These are phyloP conservation scores for Drosophila dives DNA, from an alignment of 2,888 invertebrate species.

Conservation along the genomic window DNA sequence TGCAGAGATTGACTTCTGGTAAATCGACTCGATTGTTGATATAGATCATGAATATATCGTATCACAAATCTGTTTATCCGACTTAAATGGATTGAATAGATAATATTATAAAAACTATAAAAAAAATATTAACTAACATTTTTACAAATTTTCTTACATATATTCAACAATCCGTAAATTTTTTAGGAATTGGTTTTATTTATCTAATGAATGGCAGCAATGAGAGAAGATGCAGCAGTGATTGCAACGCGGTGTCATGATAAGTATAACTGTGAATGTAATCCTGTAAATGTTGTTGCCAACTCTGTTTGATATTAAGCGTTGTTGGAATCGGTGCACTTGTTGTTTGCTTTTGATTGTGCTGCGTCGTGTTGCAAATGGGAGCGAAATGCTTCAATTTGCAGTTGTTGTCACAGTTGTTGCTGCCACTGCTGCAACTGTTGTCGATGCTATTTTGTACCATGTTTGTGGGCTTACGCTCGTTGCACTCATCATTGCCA, in stretches of 20 bases:
- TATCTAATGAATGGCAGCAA: not conserved
- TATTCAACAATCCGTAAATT: not conserved
- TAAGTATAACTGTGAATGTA: not conserved
- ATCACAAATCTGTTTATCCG: not conserved
- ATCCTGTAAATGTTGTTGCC: not conserved
- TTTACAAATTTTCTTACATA: not conserved
- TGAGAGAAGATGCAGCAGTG: not conserved
- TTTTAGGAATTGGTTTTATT: not conserved
- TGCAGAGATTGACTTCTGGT: not conserved
- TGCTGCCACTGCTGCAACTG: constrained; percentile 14
- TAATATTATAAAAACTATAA: not conserved
- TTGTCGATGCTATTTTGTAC: constrained; percentile 32
- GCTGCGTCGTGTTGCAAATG: constrained; percentile 18
- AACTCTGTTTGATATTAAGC: constrained; percentile 2
- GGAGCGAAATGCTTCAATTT: constrained; percentile 63
- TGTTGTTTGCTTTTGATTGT: not conserved
- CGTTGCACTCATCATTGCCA: constrained; percentile 52
- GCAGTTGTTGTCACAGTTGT: constrained; percentile 19
- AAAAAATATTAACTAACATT: not conserved
- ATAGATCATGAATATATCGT: not conserved
- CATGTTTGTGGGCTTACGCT: constrained; percentile 55
- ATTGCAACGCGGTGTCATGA: not conserved
- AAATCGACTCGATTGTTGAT: not conserved
- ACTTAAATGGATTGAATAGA: not conserved
- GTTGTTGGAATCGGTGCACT: not conserved